Conservation (phyloP, 2,888 invertebrate genomes). For the Loripinus fragilis region DNA sequence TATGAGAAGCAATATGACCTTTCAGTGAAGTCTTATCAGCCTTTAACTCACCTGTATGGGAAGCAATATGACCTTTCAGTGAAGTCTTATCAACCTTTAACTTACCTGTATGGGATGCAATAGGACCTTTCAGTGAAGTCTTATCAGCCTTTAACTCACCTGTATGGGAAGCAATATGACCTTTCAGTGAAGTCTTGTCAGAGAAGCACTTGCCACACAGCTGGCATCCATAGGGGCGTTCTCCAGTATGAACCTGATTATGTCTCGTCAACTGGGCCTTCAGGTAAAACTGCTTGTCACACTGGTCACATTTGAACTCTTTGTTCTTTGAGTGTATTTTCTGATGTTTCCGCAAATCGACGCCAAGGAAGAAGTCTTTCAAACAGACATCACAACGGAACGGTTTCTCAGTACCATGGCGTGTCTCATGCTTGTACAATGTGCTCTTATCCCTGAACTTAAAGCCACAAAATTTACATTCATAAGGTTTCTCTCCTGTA, state of each 20-base stretch:
- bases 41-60: no score
- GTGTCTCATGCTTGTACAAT: conserved; percentile 35
- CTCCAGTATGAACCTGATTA: conserved; percentile 85
- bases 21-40: no score
- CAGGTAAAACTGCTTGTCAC: conserved; percentile 94
- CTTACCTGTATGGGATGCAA: no score
- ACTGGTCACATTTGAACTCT: conserved; percentile 95
- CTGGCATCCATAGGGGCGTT: conserved; percentile 85
- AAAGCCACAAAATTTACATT: conserved; percentile 35
- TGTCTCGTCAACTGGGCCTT: conserved; percentile 98
- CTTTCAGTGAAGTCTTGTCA: conserved; percentile 96
- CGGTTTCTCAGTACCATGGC: conserved; percentile 32
- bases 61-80: no score
- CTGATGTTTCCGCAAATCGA: conserved; percentile 92
- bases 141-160: no score
- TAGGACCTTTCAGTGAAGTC: no score
- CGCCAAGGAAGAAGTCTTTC: conserved; percentile 36
- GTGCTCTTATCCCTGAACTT: conserved; percentile 41
- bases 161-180: conserved; percentile 73
- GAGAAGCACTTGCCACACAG: conserved; percentile 93
- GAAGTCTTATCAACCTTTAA: no score
- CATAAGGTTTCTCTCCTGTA: conserved; percentile 42
- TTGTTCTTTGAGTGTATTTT: conserved; percentile 96
- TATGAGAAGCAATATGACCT: no score
- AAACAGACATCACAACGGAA: conserved; percentile 35